Percentiles rank a stretch among this genome's conserved stretches.
Conservation (phyloP, 2,888 invertebrate genomes). For the Bimastos eiseni region DNA sequence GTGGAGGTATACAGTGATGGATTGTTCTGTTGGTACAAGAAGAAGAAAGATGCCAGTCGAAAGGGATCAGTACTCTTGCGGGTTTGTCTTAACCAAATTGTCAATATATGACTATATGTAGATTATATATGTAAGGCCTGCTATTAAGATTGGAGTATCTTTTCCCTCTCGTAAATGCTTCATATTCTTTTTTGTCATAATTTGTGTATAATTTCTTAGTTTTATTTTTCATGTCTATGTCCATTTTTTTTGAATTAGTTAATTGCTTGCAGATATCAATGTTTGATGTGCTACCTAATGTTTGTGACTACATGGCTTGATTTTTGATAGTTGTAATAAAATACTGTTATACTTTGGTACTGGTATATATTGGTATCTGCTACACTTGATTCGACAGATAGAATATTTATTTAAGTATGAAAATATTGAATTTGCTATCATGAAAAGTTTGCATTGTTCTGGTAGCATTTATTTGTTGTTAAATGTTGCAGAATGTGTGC, state of each 20-base stretch:
- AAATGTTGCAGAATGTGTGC: constrained; percentile 35
- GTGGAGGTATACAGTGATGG: constrained; percentile 31
- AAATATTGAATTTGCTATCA: no score
- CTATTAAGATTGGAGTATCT: no score
- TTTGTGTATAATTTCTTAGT: neutral
- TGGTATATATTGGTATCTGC: neutral
- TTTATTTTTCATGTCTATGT: neutral
- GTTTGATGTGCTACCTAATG: neutral
- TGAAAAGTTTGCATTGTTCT: neutral
- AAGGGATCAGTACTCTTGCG: constrained; percentile 15
- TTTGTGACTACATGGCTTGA: neutral
- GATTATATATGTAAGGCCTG: no score
- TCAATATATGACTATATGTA: neutral
- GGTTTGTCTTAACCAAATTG: constrained; percentile 34
- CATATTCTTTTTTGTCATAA: neutral
- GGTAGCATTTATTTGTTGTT: constrained; percentile 8
- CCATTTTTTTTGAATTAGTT: neutral
- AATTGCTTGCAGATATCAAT: neutral
- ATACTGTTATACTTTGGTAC: neutral
- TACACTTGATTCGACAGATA: neutral
- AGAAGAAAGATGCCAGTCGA: constrained; percentile 25
- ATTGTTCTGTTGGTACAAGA: constrained; percentile 33
- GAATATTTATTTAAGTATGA: no score
- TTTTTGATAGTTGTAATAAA: neutral
- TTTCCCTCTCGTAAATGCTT: no score